phyloP scores from a whole-genome alignment of 2,888 invertebrate genomes.

The Griposia aprilina region DNA sequence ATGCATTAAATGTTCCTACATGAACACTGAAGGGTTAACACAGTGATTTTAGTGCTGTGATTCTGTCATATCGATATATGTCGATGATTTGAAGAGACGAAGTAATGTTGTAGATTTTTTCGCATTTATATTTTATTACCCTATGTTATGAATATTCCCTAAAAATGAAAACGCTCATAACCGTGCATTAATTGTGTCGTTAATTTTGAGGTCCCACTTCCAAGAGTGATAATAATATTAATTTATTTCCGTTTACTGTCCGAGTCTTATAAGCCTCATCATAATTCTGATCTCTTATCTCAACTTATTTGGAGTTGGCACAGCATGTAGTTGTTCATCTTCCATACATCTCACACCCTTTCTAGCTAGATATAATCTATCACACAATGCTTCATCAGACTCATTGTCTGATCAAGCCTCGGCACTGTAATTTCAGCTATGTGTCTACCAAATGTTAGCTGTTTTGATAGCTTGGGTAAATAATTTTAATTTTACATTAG shows the following conservation, averaged over 20 bases:
- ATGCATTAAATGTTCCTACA: slow-evolving; percentile 85
- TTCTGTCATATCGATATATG: slow-evolving; percentile 28
- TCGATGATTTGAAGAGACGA: background rate
- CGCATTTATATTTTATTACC: background rate
- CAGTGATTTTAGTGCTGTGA: slow-evolving; percentile 53
- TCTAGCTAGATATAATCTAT: background rate
- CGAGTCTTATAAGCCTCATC: background rate
- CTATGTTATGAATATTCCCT: background rate
- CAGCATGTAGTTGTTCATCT: background rate
- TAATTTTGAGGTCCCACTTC: background rate
- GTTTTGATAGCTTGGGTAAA: background rate
- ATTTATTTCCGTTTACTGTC: background rate
- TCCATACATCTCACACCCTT: background rate
- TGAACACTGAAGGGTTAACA: slow-evolving; percentile 79
- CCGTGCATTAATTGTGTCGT: background rate
- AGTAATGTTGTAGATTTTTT: background rate
- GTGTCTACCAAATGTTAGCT: background rate
- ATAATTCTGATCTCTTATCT: background rate
- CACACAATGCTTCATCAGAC: background rate
- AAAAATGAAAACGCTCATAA: background rate
- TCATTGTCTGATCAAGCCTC: background rate
- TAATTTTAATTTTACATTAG: background rate
- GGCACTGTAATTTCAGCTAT: background rate
- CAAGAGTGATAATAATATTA: background rate
- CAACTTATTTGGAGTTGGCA: background rate